Evolutionary conservation across 2,113 vertebrate species (phyloP).

Genomic region (Setophaga petechia): DNA sequence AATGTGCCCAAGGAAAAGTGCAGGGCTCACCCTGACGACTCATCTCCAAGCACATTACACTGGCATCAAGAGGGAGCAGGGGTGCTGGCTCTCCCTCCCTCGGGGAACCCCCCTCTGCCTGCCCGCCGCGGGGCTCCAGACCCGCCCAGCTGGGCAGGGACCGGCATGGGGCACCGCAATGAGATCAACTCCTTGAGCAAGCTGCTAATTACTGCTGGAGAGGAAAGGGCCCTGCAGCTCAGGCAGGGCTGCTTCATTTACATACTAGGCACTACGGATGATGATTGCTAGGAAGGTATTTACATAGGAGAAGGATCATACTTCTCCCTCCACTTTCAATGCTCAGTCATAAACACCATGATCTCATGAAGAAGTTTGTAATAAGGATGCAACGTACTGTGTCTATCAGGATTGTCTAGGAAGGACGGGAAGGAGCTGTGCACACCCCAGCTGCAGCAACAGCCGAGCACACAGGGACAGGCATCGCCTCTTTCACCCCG

Average conservation of each 20-base stretch:
- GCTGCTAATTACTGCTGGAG: neutral
- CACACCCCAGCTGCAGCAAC: neutral
- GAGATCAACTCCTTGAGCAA: neutral
- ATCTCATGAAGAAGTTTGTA: neutral
- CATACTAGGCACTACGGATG: constrained; percentile 59
- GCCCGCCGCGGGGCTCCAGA: neutral
- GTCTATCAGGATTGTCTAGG: constrained; percentile 9
- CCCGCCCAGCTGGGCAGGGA: neutral
- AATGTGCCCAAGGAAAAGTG: neutral
- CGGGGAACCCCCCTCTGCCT: neutral
- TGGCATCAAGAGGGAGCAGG: neutral
- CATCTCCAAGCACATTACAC: neutral
- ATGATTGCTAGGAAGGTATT: constrained; percentile 54
- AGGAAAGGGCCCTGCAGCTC: constrained; percentile 36
- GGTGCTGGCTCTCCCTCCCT: neutral
- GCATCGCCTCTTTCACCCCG: rapidly evolving
- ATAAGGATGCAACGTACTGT: neutral
- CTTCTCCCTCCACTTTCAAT: neutral
- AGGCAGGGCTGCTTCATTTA: constrained; percentile 23
- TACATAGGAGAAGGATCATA: constrained; percentile 22
- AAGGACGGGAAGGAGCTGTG: neutral
- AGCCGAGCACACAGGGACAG: neutral
- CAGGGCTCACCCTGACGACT: neutral
- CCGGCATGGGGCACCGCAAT: neutral
- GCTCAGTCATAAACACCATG: neutral